Conservation (phyloP, 2,113 vertebrate genomes). For the Okapia johnstoni region DNA sequence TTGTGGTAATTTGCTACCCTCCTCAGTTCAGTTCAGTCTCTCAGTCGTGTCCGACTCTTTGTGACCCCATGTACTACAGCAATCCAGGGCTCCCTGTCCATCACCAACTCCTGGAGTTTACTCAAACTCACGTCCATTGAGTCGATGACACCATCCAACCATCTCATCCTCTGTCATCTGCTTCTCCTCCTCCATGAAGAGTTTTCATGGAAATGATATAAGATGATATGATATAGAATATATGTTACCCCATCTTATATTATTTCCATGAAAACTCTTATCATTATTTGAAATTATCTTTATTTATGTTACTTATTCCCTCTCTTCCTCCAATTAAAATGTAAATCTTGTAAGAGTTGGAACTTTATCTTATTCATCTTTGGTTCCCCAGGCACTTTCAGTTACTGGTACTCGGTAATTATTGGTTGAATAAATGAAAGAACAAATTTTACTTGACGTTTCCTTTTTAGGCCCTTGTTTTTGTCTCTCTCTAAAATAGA, state of each 20-base stretch:
- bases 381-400: neutral
- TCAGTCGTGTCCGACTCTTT: neutral
- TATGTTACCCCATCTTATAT: neutral
- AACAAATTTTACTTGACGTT: neutral
- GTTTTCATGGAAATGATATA: neutral
- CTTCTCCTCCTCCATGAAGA: neutral
- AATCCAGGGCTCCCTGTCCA: neutral
- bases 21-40: accelerated
- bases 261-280: neutral
- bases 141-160: neutral
- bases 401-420: neutral
- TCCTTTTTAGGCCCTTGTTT: neutral
- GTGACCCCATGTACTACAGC: neutral
- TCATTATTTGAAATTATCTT: neutral
- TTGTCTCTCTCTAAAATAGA: neutral
- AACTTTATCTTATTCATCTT: neutral
- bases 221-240: neutral
- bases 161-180: neutral
- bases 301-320: neutral
- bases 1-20: neutral
- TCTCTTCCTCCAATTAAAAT: neutral
- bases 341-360: neutral
- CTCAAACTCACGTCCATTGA: neutral
- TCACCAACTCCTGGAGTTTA: neutral
- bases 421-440: neutral